A percentile compares a stretch with the other conserved stretches of the same genome.
phyloP scores from a whole-genome alignment of 2,113 vertebrate genomes.

The Crotalus horridus region DNA sequence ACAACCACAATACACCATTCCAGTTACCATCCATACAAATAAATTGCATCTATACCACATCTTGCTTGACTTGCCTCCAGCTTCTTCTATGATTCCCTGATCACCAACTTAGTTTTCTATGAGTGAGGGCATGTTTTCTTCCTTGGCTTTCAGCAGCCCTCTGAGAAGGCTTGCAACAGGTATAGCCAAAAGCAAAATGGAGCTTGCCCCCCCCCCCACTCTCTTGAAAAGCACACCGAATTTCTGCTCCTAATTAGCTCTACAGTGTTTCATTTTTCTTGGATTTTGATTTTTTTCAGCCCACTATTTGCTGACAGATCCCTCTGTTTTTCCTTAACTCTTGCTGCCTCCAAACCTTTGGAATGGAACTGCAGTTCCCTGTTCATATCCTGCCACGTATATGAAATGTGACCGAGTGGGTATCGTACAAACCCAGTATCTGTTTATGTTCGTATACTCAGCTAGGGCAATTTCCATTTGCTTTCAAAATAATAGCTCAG shows the following conservation, averaged over 20 bases:
- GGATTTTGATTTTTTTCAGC: background rate
- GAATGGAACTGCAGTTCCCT: background rate
- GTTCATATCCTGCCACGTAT: background rate
- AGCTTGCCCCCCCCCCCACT: rapidly evolving
- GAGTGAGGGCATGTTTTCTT: background rate
- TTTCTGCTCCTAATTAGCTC: background rate
- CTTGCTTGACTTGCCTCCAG: background rate
- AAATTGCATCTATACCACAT: background rate
- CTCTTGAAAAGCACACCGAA: background rate
- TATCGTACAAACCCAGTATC: background rate
- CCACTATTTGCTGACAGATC: background rate
- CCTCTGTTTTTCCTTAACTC: background rate
- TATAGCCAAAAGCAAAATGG: background rate
- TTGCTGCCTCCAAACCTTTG: background rate
- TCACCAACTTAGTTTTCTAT: background rate
- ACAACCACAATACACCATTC: background rate
- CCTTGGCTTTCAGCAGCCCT: background rate
- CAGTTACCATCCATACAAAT: background rate
- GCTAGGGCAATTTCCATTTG: constrained; percentile 54
- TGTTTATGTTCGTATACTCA: constrained; percentile 44
- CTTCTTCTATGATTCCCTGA: background rate
- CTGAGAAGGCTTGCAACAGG: background rate
- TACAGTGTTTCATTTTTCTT: background rate
- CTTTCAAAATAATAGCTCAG: constrained; percentile 54
- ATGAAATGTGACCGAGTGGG: background rate